Percentiles rank a stretch among this genome's conserved stretches.
These are phyloP conservation scores for Habropoda laboriosa DNA, from an alignment of 1,140 invertebrate species.

Conservation along the genomic window DNA sequence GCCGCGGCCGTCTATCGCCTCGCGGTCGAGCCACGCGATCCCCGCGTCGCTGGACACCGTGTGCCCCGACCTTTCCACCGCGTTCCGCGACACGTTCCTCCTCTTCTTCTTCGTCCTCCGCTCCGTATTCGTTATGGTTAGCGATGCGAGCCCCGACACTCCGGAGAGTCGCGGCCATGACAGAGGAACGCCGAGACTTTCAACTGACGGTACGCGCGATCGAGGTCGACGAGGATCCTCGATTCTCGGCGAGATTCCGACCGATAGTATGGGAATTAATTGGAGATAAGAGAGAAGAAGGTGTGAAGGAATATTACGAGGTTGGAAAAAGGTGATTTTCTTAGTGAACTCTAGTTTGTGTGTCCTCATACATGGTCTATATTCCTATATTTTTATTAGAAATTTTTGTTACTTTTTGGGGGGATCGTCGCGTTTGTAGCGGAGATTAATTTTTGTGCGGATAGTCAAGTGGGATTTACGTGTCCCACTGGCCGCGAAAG, in stretches of 20 bases:
- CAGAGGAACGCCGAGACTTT: conserved; percentile 61
- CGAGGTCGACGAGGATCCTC: not conserved
- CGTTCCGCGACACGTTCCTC: conserved; percentile 6
- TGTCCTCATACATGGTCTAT: no score
- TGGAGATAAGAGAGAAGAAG: not conserved
- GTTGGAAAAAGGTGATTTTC: no score
- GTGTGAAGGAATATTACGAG: no score
- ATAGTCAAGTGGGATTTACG: no score
- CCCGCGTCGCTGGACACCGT: conserved; percentile 36
- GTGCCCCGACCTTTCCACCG: conserved; percentile 41
- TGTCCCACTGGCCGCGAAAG: no score
- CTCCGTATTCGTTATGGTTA: conserved; percentile 45
- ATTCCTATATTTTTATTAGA: no score
- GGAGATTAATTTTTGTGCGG: no score
- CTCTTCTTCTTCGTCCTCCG: conserved; percentile 18
- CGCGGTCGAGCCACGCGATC: conserved; percentile 43
- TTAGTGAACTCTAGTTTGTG: no score
- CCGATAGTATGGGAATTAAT: not conserved
- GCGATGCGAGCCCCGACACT: conserved; percentile 47
- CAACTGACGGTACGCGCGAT: conserved; percentile 21
- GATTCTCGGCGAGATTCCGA: not conserved
- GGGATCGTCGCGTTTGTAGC: no score
- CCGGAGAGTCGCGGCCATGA: conserved; percentile 67
- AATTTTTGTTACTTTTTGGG: no score
- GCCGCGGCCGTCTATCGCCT: conserved; percentile 37